Percentiles rank a stretch among this genome's conserved stretches.
These are phyloP conservation scores for Frankliniella intonsa DNA, from an alignment of 2,888 invertebrate species.

Conservation along the genomic window DNA sequence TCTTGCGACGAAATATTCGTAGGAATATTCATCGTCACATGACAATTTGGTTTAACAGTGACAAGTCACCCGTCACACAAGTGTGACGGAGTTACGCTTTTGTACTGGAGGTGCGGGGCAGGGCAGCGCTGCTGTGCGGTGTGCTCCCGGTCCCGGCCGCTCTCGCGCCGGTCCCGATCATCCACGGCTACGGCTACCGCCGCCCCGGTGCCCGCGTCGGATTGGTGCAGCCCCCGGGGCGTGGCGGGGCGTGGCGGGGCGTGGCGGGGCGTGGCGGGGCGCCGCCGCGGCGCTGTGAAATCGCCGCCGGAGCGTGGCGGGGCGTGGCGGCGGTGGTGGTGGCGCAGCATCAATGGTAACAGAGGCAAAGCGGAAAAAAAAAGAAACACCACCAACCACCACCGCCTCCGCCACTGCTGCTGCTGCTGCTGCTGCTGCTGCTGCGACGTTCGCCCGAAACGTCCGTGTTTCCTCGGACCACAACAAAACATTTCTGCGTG, in stretches of 20 bases:
- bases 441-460: not conserved
- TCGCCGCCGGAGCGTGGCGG: not conserved
- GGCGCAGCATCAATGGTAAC: not conserved
- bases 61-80: too few species aligned
- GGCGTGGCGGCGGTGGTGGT: not conserved
- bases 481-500: not conserved
- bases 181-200: slow-evolving; percentile 19
- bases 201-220: not conserved
- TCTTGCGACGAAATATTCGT: too few species aligned
- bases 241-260: not conserved
- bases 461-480: not conserved
- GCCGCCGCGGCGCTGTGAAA: not conserved
- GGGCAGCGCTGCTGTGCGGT: not conserved
- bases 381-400: not conserved
- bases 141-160: not conserved
- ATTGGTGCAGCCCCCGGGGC: not conserved
- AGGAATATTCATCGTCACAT: too few species aligned
- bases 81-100: not conserved
- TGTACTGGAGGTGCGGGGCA: not conserved
- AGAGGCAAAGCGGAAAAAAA: not conserved
- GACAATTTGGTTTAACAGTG: too few species aligned
- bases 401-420: not conserved
- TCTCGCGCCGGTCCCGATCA: not conserved
- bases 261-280: not conserved
- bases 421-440: not conserved